Base-by-base conservation (phyloP, 2,888 invertebrate species). In the Trissolcus japonicus region DNA sequence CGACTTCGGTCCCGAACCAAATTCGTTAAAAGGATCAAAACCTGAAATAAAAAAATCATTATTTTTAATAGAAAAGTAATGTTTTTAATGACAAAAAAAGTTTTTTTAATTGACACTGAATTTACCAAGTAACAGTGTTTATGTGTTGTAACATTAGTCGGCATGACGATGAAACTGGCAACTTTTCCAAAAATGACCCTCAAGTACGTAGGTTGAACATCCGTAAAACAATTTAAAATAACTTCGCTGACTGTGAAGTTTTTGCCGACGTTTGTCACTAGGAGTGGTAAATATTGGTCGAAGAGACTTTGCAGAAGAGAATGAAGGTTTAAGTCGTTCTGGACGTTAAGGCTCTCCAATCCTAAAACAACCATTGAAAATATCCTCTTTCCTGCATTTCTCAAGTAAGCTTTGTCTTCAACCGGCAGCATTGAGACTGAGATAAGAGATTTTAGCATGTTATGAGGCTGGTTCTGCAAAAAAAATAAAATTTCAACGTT, bases 341-440 rank as follows among this genome's bases (percentile, higher is more conserved):
- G 83, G 13, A 84, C 63, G 43, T 83, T 84, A 11, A 88, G 74
- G 54, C 79, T 78, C 62, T 88, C 87, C n/a, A 89, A 73, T 48
- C 89, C 87, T 29, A 87, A 80, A 13, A 89, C 73, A 17, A 88
- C 80, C 85, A 84, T 86, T 7, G 86, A 86, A 66, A 89, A 89
- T 79, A 89, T 87, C 57, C 76, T 82, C 63, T 86, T 86, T 4
- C 85, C 85, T 9, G 87, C 73, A 16, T 80, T 67, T 40, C 80
- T 83, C 14, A 87, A 77, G 54, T 83, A 83, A 0, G 25, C 43
- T 35, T 82, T 76, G 25, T 86, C 82, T n/a, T 89, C 88, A 0
- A 79, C 51, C 2, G 87, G 85, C 9, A 89, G 66, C 43, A 88
- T 80, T 14, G 85, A 78, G 75, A 82, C 85, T 35, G 82, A 85